Conservation (phyloP, 2,113 vertebrate genomes). For the Acanthisitta chloris region DNA sequence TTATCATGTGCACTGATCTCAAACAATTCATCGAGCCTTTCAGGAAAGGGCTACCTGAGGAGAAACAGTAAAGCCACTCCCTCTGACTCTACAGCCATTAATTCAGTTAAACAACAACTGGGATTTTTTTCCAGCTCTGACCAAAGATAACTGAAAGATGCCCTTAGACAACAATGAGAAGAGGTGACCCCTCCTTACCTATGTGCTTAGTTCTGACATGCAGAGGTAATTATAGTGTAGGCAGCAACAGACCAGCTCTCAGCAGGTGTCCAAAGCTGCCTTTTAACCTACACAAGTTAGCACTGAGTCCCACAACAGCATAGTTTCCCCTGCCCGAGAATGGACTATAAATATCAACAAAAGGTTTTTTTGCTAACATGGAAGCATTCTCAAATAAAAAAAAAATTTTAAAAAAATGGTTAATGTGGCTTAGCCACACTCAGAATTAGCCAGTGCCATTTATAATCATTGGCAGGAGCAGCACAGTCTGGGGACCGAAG, state of each 20-base stretch:
- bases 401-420: no score
- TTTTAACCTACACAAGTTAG: background rate
- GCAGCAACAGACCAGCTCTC: background rate
- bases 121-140: background rate
- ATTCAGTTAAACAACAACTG: background rate
- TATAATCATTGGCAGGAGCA: background rate
- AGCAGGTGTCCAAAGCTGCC: background rate
- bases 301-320: fast-evolving
- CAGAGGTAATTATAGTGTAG: background rate
- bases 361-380: background rate
- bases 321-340: background rate
- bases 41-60: background rate
- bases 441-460: background rate
- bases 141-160: background rate
- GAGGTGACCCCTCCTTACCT: background rate
- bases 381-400: background rate
- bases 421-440: background rate
- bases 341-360: background rate
- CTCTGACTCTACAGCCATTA: background rate
- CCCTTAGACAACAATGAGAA: background rate
- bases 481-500: background rate
- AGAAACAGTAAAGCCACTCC: background rate
- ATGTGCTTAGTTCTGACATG: background rate
- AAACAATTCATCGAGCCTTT: background rate
- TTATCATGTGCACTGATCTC: background rate